Base-by-base conservation (phyloP, 1,140 invertebrate species). In the Trichonephila clavipes region DNA sequence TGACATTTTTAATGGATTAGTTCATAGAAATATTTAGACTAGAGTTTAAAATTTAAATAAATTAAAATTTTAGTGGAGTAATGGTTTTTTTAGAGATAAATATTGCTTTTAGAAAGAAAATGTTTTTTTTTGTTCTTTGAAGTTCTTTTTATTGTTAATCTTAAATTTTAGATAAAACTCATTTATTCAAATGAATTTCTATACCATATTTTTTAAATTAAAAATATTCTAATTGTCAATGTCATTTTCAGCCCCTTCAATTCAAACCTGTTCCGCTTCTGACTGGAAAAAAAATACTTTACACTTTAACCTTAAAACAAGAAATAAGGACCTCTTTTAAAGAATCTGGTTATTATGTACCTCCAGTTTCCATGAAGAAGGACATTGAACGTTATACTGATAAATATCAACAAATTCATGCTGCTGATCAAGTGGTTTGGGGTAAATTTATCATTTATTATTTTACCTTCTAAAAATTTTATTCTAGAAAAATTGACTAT, bases 341-440 rank as follows among this genome's bases (percentile, higher is more conserved):
- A 93, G 96, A 96, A 83, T 97, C 97, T 0, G 95, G 95, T 58
- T 96, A 95, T 93, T 96, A 96, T 95, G 95, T 97, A 62, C 95
- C 95, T 94, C 95, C 96, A 64, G 94, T 95, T 90, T 95, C 96
- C 64, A 95, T 96, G 64, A 96, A 96, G 94, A 97, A 96, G 94
- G 96, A 97, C 82, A 96, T 97, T 18, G 96, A 97, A 94, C 96
- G 97, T 28, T 97, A 97, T 95, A 97, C 97, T 0, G 97, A 97
- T 95, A 96, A 97, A 94, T 97, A 97, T 94, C 96, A 97, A 81
- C 93, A 83, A 18, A 34, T 90, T 51, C 93, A 64, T 92, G 93
- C 88, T 83, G 77, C 85, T 66, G 89, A 90, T 95, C 96, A 51
- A 95, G 95, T 0, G 95, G 95, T 24, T 96, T 96, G 18, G 95